phyloP scores from a whole-genome alignment of 2,888 invertebrate species.

The Xestia rhomboidea region DNA sequence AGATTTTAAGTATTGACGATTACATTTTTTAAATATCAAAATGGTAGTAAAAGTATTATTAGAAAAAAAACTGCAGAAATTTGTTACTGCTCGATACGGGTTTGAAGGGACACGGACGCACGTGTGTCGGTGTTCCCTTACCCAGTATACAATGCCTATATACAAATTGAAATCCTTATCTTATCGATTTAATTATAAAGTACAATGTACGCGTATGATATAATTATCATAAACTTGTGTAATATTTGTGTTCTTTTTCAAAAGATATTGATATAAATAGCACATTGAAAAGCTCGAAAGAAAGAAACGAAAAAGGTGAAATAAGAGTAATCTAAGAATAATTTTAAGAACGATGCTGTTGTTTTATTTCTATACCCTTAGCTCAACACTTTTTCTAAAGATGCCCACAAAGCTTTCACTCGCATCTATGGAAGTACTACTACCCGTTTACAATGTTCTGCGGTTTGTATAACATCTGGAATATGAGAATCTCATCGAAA shows the following conservation, averaged over 20 bases:
- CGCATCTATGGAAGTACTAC: not conserved
- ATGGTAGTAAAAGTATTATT: slow-evolving; percentile 24
- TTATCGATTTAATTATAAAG: slow-evolving; percentile 53
- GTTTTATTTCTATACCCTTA: slow-evolving; percentile 79
- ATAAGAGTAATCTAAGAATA: slow-evolving; percentile 83
- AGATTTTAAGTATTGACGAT: slow-evolving; percentile 38
- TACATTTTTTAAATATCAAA: slow-evolving; percentile 14
- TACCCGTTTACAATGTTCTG: not conserved
- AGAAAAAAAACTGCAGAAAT: slow-evolving; percentile 26
- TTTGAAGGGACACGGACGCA: not conserved
- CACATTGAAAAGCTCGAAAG: slow-evolving; percentile 66
- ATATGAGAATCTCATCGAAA: not conserved
- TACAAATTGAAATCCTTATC: slow-evolving; percentile 36
- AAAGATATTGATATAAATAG: slow-evolving; percentile 70
- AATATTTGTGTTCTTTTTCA: slow-evolving; percentile 68
- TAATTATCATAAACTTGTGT: slow-evolving; percentile 57
- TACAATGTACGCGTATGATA: slow-evolving; percentile 65
- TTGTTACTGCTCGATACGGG: slow-evolving; percentile 11
- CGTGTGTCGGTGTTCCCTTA: not conserved
- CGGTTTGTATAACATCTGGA: not conserved
- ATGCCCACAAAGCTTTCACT: not conserved
- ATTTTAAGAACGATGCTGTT: slow-evolving; percentile 80
- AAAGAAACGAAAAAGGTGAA: slow-evolving; percentile 57
- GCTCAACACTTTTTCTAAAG: not conserved
- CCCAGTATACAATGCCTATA: not conserved